phyloP scores from a whole-genome alignment of 1,140 invertebrate genomes.

The Anastrepha ludens region DNA sequence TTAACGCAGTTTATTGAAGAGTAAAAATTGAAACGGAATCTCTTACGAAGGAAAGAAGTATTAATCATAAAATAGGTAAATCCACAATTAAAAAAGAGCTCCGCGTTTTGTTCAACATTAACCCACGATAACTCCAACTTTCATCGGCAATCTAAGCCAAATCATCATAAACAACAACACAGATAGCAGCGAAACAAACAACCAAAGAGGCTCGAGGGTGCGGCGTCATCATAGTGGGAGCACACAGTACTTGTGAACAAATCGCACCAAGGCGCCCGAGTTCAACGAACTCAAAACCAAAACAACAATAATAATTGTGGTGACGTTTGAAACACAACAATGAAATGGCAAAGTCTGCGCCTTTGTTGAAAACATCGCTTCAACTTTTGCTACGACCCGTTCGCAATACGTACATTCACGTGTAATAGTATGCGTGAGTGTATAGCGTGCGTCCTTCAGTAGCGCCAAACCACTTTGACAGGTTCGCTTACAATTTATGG shows the following conservation, averaged over 20 bases:
- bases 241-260: not conserved
- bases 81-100: too few relatives aligned
- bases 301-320: not conserved
- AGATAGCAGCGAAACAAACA: not conserved
- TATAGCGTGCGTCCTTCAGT: not conserved
- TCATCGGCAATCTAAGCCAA: not conserved
- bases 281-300: not conserved
- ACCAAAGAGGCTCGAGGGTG: not conserved
- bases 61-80: too few relatives aligned
- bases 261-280: not conserved
- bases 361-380: not conserved
- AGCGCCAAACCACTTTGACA: slow-evolving; percentile 1
- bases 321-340: not conserved
- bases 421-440: not conserved
- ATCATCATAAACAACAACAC: not conserved
- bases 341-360: not conserved
- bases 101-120: too few relatives aligned
- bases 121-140: not conserved
- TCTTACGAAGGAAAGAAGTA: too few relatives aligned
- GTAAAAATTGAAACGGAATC: too few relatives aligned
- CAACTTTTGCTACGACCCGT: not conserved
- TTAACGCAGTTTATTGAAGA: too few relatives aligned
- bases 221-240: not conserved
- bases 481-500: not conserved
- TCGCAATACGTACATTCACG: not conserved